Conservation (phyloP, 2,888 invertebrate species). For the Orchestes rusci region DNA sequence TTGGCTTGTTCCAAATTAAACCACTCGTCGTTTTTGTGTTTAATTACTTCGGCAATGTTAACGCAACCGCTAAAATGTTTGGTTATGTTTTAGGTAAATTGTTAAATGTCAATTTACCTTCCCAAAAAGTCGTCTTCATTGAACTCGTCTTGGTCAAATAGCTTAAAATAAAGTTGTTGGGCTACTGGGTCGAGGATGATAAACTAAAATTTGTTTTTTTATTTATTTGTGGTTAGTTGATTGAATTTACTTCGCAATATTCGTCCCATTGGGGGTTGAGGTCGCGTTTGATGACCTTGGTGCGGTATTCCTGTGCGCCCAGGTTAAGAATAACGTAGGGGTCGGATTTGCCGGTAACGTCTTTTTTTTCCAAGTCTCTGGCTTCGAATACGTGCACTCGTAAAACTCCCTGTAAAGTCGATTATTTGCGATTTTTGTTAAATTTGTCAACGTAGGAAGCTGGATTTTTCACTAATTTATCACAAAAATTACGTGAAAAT, state of each 20-base stretch:
- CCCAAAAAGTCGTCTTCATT: constrained; percentile 36
- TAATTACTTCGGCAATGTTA: constrained; percentile 31
- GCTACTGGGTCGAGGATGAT: constrained; percentile 35
- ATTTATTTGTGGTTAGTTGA: not conserved
- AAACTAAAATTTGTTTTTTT: constrained; percentile 29
- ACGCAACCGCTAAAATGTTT: constrained; percentile 58
- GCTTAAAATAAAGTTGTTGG: constrained; percentile 34
- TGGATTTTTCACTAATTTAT: not conserved
- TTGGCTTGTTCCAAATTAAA: constrained; percentile 85
- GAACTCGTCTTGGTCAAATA: constrained; percentile 35
- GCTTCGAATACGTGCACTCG: constrained; percentile 90
- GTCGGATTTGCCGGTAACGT: constrained; percentile 90
- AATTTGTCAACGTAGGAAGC: not conserved
- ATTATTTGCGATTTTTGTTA: not conserved
- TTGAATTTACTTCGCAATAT: constrained; percentile 81
- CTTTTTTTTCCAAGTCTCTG: constrained; percentile 88
- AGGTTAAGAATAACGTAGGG: constrained; percentile 86
- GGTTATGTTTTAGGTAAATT: constrained; percentile 2
- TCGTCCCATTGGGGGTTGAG: constrained; percentile 94
- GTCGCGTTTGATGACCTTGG: constrained; percentile 84
- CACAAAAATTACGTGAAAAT: too few relatives aligned
- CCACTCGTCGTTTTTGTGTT: constrained; percentile 34
- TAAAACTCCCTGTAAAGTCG: constrained; percentile 68
- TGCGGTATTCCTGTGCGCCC: constrained; percentile 86
- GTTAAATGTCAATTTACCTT: constrained; percentile 27